Conservation (phyloP, 2,888 invertebrate species). For the Euzophera pinguis region DNA sequence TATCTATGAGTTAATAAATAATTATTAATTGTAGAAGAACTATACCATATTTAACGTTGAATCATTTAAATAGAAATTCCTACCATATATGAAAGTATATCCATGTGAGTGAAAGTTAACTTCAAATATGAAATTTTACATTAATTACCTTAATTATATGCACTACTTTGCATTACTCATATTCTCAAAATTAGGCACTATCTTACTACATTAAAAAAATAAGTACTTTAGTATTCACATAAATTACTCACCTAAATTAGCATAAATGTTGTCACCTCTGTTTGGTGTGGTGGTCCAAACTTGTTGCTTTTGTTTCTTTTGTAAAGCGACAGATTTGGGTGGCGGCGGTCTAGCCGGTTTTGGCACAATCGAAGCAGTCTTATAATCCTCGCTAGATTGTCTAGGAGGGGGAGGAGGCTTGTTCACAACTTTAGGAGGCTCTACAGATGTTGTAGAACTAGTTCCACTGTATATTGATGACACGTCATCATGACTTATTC, state of each 20-base stretch:
- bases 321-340: constrained; percentile 83
- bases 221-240: neutral
- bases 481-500: constrained; percentile 75
- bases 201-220: neutral
- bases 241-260: constrained; percentile 84
- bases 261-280: constrained; percentile 84
- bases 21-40: too few relatives aligned
- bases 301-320: constrained; percentile 81
- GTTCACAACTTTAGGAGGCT: constrained; percentile 62
- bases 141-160: neutral
- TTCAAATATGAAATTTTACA: neutral
- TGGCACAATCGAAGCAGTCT: constrained; percentile 68
- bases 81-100: neutral
- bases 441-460: constrained; percentile 59
- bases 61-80: too few relatives aligned
- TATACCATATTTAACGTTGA: too few relatives aligned
- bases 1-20: too few relatives aligned
- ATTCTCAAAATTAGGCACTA: neutral
- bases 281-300: constrained; percentile 58
- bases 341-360: constrained; percentile 87
- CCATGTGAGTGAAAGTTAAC: neutral
- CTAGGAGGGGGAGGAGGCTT: constrained; percentile 91
- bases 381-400: constrained; percentile 70
- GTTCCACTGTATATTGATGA: constrained; percentile 73
- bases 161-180: neutral